Evolutionary conservation across 2,797 vertebrate genomes (phyloP), one percentile per base, ranked within the genome.

Genomic region (Gadopsis bispinosus): DNA sequence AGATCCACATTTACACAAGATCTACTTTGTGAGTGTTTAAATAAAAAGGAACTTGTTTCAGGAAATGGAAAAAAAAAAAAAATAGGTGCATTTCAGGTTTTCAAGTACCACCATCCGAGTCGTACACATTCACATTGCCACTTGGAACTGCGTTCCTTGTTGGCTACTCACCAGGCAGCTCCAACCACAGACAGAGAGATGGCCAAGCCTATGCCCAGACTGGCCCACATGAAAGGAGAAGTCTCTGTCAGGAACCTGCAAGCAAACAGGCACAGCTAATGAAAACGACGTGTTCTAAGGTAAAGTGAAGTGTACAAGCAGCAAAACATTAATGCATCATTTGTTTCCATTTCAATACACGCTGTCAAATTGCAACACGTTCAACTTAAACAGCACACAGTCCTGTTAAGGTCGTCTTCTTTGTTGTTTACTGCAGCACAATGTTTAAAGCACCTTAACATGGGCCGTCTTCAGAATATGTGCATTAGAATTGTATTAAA

Each of bases 111-210:
- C 11, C 13, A 12, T 4, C 3, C 7, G 7, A 17, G 17, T 3
- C 3, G 64, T 0, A 55, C 31, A 70, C 17, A 45, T 43, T 39
- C 4, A 48, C 62, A 43, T 45, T 14, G 56, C 19, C 4, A 19
- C 58, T 51, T 59, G 26, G 22, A 62, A 26, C 17, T 12, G 10
- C 20, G 66, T 4, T 70, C 6, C 1, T 5, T 50, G 61, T 69
- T 3, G 0, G 10, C 6, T 13, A 94, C 97, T 97, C 90, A 99
- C 98, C 98, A 99, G 70, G 98, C 98, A 78, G 98, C 98, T 58
- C 98, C 98, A 68, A 99, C 98, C 69, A 99, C 98, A 14, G 98
- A 99, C 68, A 99, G 91, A 16, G 98, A 99, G 84, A 99, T 99
- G 85, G 98, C 96, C 86, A 99, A 87, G 51, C 98, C 97, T 70